Conservation (phyloP, 2,113 vertebrate genomes). For the Columba janthina region DNA sequence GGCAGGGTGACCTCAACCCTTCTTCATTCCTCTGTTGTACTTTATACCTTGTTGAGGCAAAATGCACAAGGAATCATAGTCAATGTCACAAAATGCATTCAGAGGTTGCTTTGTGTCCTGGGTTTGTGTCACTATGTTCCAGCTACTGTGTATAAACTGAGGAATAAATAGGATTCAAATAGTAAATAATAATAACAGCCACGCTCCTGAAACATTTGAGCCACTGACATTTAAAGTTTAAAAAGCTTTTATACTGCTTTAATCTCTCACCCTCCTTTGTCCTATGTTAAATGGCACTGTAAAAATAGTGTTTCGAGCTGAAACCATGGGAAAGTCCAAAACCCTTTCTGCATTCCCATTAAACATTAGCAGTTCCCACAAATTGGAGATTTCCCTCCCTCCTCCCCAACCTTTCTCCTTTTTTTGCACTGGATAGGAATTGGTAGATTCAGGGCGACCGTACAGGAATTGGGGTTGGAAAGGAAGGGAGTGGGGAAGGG, state of each 20-base stretch:
- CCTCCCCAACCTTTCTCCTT: not conserved
- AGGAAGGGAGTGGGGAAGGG: not conserved
- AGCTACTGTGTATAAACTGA: not conserved
- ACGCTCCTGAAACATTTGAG: not conserved
- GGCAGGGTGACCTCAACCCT: accelerated
- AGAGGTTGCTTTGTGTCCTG: not conserved
- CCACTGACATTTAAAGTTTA: not conserved
- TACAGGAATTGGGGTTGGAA: not conserved
- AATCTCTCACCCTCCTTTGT: not conserved
- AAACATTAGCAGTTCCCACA: conserved; percentile 65
- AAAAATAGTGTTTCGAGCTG: conserved; percentile 44
- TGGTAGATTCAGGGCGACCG: not conserved
- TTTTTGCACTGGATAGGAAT: not conserved
- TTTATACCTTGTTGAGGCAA: not conserved
- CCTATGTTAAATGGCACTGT: not conserved
- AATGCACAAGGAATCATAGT: accelerated
- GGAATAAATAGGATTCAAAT: not conserved
- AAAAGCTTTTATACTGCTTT: not conserved
- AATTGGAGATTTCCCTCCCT: conserved; percentile 57
- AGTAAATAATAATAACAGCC: not conserved
- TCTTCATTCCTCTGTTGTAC: accelerated
- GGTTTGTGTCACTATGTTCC: accelerated
- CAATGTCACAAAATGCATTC: not conserved
- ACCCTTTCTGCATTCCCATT: conserved; percentile 34
- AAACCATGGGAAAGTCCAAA: conserved; percentile 65